phyloP scores from a whole-genome alignment of 1,140 invertebrate species.

The Cryptotermes secundus region DNA sequence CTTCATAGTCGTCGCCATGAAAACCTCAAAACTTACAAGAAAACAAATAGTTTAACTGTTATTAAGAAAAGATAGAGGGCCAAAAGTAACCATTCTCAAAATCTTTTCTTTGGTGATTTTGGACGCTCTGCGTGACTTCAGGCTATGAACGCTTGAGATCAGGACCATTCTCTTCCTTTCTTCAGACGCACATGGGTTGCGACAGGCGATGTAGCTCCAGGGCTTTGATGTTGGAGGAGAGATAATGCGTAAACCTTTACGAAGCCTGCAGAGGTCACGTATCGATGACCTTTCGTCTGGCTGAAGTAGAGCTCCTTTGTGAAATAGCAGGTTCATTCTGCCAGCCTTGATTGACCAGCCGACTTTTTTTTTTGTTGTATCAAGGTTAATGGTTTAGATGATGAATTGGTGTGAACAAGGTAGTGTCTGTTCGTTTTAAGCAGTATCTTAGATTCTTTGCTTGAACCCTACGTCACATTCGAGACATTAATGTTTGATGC shows the following conservation, averaged over 20 bases:
- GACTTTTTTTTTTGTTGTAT: neutral
- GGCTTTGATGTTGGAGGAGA: neutral
- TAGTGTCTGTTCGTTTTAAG: no score
- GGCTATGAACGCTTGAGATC: neutral
- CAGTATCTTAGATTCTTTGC: neutral
- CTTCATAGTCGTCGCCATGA: no score
- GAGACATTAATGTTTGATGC: neutral
- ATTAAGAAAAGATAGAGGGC: no score
- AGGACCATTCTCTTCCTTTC: neutral
- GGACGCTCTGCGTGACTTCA: no score
- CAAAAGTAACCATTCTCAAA: no score
- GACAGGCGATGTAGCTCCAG: neutral
- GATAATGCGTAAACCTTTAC: neutral
- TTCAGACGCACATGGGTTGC: neutral
- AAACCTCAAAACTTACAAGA: no score
- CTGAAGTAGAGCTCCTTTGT: neutral
- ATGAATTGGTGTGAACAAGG: neutral
- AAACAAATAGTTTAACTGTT: no score
- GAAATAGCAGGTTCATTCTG: neutral
- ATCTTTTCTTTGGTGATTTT: no score
- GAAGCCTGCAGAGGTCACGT: neutral
- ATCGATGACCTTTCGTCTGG: neutral
- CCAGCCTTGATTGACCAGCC: neutral
- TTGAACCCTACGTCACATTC: neutral
- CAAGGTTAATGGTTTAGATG: neutral